phyloP scores from a whole-genome alignment of 2,113 vertebrate genomes.

The Rhea americana region DNA sequence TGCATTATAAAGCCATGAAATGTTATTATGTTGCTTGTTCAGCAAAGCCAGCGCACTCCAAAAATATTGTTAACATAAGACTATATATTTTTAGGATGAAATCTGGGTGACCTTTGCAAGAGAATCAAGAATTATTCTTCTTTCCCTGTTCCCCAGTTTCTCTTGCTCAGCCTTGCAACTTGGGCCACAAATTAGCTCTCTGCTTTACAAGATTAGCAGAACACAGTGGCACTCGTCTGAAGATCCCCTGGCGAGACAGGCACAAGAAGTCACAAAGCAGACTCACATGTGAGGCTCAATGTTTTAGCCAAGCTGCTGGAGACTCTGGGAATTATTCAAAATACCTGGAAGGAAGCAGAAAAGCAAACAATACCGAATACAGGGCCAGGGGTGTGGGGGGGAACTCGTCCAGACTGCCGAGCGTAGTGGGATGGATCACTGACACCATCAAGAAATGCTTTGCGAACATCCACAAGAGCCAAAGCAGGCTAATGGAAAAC shows the following conservation, averaged over 20 bases:
- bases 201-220: neutral
- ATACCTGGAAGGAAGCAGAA: constrained; percentile 8
- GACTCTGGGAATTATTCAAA: neutral
- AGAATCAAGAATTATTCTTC: neutral
- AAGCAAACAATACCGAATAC: neutral
- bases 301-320: neutral
- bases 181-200: neutral
- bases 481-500: neutral
- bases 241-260: neutral
- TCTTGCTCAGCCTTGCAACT: neutral
- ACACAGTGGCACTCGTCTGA: neutral
- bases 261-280: neutral
- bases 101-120: neutral
- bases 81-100: rapidly evolving
- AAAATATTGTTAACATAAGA: neutral
- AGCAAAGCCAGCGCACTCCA: neutral
- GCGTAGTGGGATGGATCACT: rapidly evolving
- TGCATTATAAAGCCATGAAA: no score
- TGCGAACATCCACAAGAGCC: neutral
- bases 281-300: neutral
- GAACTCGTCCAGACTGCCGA: rapidly evolving
- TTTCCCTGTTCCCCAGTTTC: neutral
- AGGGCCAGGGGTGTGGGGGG: no score
- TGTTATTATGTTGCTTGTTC: neutral
- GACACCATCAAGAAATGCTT: neutral